phyloP scores from a whole-genome alignment of 2,797 vertebrate genomes.

The Hydrolagus colliei region DNA sequence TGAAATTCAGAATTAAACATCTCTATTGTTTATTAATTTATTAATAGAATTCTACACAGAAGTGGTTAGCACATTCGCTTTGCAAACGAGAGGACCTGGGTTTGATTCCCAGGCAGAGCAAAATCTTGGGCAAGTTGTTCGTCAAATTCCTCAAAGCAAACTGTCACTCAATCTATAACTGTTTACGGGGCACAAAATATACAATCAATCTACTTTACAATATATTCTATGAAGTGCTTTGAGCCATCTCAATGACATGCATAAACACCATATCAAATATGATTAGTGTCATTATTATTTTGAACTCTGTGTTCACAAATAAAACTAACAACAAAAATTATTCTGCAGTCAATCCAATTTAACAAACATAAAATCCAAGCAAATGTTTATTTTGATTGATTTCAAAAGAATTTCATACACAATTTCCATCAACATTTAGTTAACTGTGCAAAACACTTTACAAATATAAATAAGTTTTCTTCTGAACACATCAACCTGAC shows the following conservation, averaged over 20 bases:
- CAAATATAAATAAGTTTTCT: slow-evolving; percentile 29
- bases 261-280: not conserved
- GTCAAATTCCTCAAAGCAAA: too few species aligned
- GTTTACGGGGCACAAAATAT: too few species aligned
- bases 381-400: slow-evolving; percentile 19
- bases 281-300: not conserved
- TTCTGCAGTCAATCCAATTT: not conserved
- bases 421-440: slow-evolving; percentile 23
- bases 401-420: slow-evolving; percentile 21
- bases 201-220: not conserved
- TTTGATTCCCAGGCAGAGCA: too few species aligned
- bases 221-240: not conserved
- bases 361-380: slow-evolving; percentile 11
- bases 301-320: not conserved
- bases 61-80: too few species aligned
- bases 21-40: too few species aligned
- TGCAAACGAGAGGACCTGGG: too few species aligned
- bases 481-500: slow-evolving; percentile 7
- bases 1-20: too few species aligned
- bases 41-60: too few species aligned
- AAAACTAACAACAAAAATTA: not conserved
- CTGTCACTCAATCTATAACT: too few species aligned
- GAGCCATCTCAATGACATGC: not conserved
- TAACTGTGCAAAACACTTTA: slow-evolving; percentile 29
- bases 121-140: too few species aligned